phyloP scores from a whole-genome alignment of 2,888 invertebrate genomes.

The Allacma fusca region DNA sequence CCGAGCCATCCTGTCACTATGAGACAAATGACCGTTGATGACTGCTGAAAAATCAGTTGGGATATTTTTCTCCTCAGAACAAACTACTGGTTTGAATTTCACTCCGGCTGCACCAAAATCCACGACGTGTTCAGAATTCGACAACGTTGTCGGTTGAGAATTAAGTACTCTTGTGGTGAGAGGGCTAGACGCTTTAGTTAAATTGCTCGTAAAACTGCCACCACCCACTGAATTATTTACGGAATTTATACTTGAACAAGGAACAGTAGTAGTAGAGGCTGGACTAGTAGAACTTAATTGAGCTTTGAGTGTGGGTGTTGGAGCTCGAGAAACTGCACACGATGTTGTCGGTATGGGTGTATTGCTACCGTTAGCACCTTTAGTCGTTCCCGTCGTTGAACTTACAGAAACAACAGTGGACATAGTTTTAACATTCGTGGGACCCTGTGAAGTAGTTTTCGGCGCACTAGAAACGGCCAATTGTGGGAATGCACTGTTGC shows the following conservation, averaged over 20 bases:
- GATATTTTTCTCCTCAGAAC: neutral
- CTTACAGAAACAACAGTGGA: constrained; percentile 17
- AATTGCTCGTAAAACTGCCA: neutral
- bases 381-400: constrained; percentile 2
- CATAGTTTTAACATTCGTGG: constrained; percentile 26
- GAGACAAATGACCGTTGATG: constrained; percentile 37
- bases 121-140: neutral
- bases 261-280: constrained; percentile 14
- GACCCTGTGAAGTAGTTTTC: constrained; percentile 34
- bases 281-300: constrained; percentile 34
- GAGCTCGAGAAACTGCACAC: neutral
- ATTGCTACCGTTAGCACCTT: neutral
- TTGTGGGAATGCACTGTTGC: constrained; percentile 41
- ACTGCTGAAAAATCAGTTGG: constrained; percentile 18
- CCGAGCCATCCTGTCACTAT: constrained; percentile 10
- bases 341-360: neutral
- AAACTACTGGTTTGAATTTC: neutral
- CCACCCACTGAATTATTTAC: neutral
- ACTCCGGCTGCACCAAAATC: neutral
- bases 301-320: constrained; percentile 21
- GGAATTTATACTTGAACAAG: constrained; percentile 14
- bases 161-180: constrained; percentile 18
- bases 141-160: neutral
- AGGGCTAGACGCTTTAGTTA: neutral
- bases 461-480: constrained; percentile 24